Evolutionary conservation across 2,113 vertebrate species (phyloP).

Genomic region (Oryzias curvinotus): DNA sequence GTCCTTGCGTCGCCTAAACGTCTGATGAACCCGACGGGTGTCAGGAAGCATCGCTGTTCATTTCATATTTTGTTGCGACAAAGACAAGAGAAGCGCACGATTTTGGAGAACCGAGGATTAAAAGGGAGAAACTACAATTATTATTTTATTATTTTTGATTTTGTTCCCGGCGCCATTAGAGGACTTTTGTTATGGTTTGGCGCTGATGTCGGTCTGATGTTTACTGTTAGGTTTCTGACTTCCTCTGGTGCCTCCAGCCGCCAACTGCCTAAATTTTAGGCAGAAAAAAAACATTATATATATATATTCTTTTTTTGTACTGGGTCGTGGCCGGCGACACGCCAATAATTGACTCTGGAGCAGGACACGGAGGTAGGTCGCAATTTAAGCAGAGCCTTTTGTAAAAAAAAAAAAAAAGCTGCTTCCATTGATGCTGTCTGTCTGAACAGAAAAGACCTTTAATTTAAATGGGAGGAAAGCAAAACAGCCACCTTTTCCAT

Average conservation of each 20-base stretch:
- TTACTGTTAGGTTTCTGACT: slow-evolving; percentile 38
- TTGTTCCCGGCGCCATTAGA: background rate
- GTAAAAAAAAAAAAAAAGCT: background rate
- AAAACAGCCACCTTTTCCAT: too few relatives aligned
- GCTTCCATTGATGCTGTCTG: slow-evolving; percentile 4
- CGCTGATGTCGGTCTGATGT: slow-evolving; percentile 40
- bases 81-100: background rate
- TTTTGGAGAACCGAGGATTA: slow-evolving; percentile 11
- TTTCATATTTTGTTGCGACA: slow-evolving; percentile 48
- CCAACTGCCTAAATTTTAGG: slow-evolving; percentile 45
- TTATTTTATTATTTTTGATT: slow-evolving; percentile 1
- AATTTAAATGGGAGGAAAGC: too few relatives aligned
- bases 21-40: slow-evolving; percentile 50
- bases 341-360: slow-evolving; percentile 72
- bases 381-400: background rate
- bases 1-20: slow-evolving; percentile 42
- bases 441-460: background rate
- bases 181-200: slow-evolving; percentile 30
- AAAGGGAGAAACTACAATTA: slow-evolving; percentile 27
- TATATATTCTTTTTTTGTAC: slow-evolving; percentile 20
- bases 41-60: slow-evolving; percentile 52
- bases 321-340: slow-evolving; percentile 51
- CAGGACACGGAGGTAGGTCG: slow-evolving; percentile 72
- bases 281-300: too few relatives aligned
- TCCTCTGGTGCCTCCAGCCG: slow-evolving; percentile 30